These are phyloP conservation scores for Brachionus asplanchnoidis DNA, from an alignment of 1,140 invertebrate genomes.

Conservation along the genomic window DNA sequence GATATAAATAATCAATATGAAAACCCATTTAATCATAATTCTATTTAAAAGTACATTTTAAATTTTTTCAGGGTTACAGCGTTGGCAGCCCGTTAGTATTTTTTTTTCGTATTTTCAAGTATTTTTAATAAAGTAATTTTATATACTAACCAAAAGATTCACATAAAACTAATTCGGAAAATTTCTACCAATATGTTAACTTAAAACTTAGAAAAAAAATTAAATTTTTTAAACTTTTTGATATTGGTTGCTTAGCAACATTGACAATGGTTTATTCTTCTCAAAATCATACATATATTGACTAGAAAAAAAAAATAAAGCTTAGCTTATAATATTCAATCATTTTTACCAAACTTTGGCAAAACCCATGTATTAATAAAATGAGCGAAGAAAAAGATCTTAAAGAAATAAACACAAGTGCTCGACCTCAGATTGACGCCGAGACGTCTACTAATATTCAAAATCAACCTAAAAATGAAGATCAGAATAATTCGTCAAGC, in stretches of 20 bases:
- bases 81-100: too few relatives aligned
- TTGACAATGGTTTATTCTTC: background rate
- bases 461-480: background rate
- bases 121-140: too few relatives aligned
- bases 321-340: background rate
- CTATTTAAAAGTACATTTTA: too few relatives aligned
- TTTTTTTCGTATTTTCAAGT: too few relatives aligned
- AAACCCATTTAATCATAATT: too few relatives aligned
- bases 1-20: too few relatives aligned
- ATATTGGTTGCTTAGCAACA: background rate
- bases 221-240: too few relatives aligned
- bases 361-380: background rate
- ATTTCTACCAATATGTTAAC: background rate
- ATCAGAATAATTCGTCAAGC: background rate
- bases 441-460: background rate
- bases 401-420: background rate
- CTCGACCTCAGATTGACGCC: background rate
- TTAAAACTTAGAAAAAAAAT: background rate
- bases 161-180: background rate
- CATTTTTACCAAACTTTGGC: background rate
- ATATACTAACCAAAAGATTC: background rate
- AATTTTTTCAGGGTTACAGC: too few relatives aligned
- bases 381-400: background rate
- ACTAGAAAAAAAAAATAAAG: background rate
- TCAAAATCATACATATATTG: background rate